Evolutionary conservation across 2,797 vertebrate species (phyloP).

Genomic region (Falco berigora): DNA sequence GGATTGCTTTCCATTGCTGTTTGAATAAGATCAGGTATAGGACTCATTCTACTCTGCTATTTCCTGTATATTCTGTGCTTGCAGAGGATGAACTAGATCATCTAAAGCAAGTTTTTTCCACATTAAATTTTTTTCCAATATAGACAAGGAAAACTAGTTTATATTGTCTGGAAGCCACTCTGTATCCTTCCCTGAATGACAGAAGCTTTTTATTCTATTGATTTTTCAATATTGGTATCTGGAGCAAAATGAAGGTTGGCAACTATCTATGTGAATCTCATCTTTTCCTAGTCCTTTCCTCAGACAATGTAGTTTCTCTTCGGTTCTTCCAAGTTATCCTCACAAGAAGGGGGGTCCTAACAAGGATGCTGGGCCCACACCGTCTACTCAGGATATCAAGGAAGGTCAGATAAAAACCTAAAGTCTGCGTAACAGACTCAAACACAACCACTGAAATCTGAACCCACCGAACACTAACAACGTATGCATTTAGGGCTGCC

Average conservation of each 20-base stretch:
- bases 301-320: background rate
- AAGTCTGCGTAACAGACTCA: background rate
- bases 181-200: background rate
- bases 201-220: background rate
- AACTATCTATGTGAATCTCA: background rate
- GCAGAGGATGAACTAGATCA: background rate
- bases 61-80: background rate
- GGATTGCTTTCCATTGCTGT: background rate
- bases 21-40: background rate
- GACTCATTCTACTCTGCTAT: background rate
- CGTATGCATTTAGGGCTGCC: background rate
- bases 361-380: background rate
- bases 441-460: background rate
- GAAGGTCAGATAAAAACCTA: background rate
- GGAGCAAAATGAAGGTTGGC: background rate
- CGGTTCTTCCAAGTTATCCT: background rate
- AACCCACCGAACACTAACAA: background rate
- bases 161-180: background rate
- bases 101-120: background rate
- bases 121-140: background rate
- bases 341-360: background rate
- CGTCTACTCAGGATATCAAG: background rate
- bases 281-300: background rate
- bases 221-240: background rate
- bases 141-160: background rate